Conservation (phyloP, 2,113 vertebrate species). For the Bos javanicus region DNA sequence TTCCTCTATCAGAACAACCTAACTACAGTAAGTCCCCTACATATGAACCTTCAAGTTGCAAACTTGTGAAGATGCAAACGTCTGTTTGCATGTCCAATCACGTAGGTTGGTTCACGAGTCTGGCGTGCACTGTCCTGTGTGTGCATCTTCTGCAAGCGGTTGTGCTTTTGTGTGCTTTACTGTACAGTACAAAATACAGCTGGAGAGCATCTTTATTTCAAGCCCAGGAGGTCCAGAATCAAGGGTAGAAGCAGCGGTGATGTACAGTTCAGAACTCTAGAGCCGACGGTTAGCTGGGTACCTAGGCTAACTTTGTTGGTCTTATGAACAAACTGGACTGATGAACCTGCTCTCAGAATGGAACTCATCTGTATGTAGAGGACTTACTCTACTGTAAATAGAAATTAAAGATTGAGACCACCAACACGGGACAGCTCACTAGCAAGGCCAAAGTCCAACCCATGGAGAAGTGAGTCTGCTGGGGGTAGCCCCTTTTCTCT, state of each 20-base stretch:
- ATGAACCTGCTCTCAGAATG: background rate
- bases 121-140: background rate
- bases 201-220: background rate
- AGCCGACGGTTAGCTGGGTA: background rate
- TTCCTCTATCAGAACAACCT: background rate
- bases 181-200: background rate
- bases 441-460: background rate
- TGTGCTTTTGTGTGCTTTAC: background rate
- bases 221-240: background rate
- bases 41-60: background rate
- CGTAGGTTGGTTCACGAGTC: background rate
- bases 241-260: background rate
- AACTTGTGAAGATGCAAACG: fast-evolving
- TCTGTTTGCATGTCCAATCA: background rate
- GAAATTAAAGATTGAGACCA: background rate
- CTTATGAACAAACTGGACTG: background rate
- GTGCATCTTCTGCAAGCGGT: background rate
- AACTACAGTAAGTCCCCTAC: background rate
- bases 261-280: background rate
- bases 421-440: too few relatives aligned
- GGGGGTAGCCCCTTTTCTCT: background rate
- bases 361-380: background rate
- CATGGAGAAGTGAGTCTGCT: fast-evolving
- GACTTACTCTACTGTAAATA: fast-evolving
- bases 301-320: background rate